Percentiles rank a stretch among this genome's conserved stretches.
phyloP scores from a whole-genome alignment of 2,113 vertebrate species.

The Sceloporus undulatus region DNA sequence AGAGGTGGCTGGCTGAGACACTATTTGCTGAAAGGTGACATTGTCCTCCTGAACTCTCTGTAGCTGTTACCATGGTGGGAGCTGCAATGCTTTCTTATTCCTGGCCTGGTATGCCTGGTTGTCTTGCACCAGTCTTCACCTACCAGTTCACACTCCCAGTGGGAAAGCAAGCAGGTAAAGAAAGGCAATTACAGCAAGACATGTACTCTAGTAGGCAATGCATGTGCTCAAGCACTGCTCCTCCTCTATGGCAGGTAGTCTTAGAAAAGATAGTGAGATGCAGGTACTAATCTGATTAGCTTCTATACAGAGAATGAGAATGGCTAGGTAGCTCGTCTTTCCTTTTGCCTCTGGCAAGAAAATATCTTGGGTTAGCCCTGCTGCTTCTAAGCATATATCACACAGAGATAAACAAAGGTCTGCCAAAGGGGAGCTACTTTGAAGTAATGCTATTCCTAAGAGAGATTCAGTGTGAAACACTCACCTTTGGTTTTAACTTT shows the following conservation, averaged over 20 bases:
- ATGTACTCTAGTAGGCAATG: no score
- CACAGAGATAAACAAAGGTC: not conserved
- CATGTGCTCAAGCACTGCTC: not conserved
- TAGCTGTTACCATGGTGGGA: not conserved
- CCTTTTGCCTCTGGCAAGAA: not conserved
- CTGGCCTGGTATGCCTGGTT: not conserved
- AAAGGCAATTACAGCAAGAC: not conserved
- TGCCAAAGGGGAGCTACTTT: not conserved
- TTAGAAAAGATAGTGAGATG: not conserved
- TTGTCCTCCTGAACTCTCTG: not conserved
- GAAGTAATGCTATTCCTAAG: not conserved
- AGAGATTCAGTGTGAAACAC: slow-evolving; percentile 20
- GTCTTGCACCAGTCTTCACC: not conserved
- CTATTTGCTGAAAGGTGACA: not conserved
- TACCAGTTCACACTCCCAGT: not conserved
- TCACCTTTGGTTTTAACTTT: not conserved
- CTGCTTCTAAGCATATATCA: not conserved
- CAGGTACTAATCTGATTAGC: not conserved
- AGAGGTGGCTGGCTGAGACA: not conserved
- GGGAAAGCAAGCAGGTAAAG: not conserved
- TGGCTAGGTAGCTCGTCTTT: not conserved
- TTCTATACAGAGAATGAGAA: not conserved
- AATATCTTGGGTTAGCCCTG: not conserved
- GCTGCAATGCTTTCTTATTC: not conserved
- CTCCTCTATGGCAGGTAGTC: not conserved